Evolutionary conservation across 2,888 invertebrate genomes (phyloP), one percentile per base, ranked within the genome.

Genomic region (Noctua janthe): DNA sequence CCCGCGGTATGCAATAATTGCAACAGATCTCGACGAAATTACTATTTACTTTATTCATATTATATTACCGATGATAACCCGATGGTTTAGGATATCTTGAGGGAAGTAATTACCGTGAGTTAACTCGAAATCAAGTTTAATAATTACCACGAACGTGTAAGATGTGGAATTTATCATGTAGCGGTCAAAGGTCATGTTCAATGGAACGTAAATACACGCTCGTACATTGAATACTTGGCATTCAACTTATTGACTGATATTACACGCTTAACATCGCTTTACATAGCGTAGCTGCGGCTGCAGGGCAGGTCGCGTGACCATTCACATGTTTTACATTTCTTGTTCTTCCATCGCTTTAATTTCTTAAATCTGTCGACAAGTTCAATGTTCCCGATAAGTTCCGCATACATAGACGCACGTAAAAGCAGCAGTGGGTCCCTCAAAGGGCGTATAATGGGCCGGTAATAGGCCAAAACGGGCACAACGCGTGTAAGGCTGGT

Each of bases 381-480:
- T 73, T 39, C 62, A 77, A 74, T 75, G 74, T 81, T 81, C 70
- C 23, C 88, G 67, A 88, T 85, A 81, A 78, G 64, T 78, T 83
- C 56, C n/a, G 51, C 54, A 73, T 71, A 84, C 62, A 67, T 35
- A 56, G 62, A 66, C 20, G 59, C 79, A 73, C 71, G 74, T 71
- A 74, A 74, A 83, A 78, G 83, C 82, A 80, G 77, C 71, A 79
- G 80, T 62, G 69, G 88, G 82, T 83, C 83, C 84, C 88, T 90
- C 89, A 89, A 91, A 90, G 87, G 91, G 87, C 87, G 85, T 87
- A 88, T 92, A 92, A 93, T 91, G 84, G 90, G 79, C 73, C 89
- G 85, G 91, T 93, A 91, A 93, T 92, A 91, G 92, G 82, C 85
- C 90, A 88, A 87, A 92, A 91, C 90, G 88, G 90, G 85, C 80